A percentile compares a stretch with the other conserved stretches of the same genome.
These are phyloP conservation scores for Xiphophorus couchianus DNA, from an alignment of 2,113 vertebrate genomes.

Conservation along the genomic window DNA sequence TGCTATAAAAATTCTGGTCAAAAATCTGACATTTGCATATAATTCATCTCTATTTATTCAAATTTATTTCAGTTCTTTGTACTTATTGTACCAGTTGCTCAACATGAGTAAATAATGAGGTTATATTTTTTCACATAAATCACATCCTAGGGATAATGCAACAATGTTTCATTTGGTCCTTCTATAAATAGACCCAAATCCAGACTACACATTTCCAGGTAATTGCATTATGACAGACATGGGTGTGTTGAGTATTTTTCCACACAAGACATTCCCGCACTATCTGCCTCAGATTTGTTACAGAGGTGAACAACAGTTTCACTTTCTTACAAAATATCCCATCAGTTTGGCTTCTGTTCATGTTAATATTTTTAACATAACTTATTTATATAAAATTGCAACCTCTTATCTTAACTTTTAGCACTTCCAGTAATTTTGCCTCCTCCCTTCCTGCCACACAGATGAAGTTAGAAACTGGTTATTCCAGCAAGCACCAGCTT, in stretches of 20 bases:
- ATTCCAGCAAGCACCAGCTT: conserved; percentile 15
- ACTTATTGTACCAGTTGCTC: not conserved
- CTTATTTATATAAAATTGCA: not conserved
- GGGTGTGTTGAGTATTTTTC: conserved; percentile 15
- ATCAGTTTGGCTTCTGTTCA: not conserved
- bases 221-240: conserved; percentile 14
- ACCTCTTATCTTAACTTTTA: conserved; percentile 7
- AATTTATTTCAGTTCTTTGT: not conserved
- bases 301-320: not conserved
- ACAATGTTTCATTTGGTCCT: not conserved
- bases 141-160: not conserved
- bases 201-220: conserved; percentile 4
- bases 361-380: not conserved
- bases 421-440: conserved; percentile 3
- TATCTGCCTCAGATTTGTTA: conserved; percentile 1
- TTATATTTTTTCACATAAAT: not conserved
- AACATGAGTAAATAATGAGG: not conserved
- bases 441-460: not conserved
- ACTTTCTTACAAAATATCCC: not conserved
- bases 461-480: conserved; percentile 20
- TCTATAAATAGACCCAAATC: conserved; percentile 8
- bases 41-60: not conserved
- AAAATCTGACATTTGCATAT: not conserved
- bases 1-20: not conserved
- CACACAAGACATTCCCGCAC: conserved; percentile 23